These are phyloP conservation scores for Mormyrops boulengeri DNA, from an alignment of 2,797 vertebrate genomes.

Conservation along the genomic window DNA sequence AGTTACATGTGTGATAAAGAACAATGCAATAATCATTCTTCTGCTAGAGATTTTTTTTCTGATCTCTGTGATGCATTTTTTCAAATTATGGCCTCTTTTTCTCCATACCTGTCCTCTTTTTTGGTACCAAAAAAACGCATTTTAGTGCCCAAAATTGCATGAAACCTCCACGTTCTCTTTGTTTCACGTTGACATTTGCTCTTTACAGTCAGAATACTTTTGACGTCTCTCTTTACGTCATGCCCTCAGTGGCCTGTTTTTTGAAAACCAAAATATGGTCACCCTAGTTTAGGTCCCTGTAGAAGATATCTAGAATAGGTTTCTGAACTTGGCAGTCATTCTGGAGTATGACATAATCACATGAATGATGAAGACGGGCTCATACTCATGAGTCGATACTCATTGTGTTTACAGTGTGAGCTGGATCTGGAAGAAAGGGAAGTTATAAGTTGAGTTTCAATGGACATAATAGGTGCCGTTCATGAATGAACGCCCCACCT, in stretches of 20 bases:
- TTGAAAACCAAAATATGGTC: neutral
- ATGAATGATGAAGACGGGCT: neutral
- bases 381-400: neutral
- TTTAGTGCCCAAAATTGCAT: neutral
- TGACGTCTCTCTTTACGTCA: neutral
- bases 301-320: neutral
- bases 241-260: neutral
- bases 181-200: neutral
- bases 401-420: neutral
- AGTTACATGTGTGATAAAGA: neutral
- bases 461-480: neutral
- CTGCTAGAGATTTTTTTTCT: neutral
- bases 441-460: neutral
- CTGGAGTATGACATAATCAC: neutral
- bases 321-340: neutral
- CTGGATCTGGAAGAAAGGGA: neutral
- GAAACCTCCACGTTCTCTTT: neutral
- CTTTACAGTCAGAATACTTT: neutral
- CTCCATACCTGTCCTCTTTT: neutral
- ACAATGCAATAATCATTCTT: neutral
- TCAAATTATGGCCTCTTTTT: neutral
- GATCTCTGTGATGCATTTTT: neutral
- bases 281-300: neutral
- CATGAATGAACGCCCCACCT: neutral
- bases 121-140: neutral